phyloP scores from a whole-genome alignment of 2,113 vertebrate genomes.

The Eonycteris spelaea region DNA sequence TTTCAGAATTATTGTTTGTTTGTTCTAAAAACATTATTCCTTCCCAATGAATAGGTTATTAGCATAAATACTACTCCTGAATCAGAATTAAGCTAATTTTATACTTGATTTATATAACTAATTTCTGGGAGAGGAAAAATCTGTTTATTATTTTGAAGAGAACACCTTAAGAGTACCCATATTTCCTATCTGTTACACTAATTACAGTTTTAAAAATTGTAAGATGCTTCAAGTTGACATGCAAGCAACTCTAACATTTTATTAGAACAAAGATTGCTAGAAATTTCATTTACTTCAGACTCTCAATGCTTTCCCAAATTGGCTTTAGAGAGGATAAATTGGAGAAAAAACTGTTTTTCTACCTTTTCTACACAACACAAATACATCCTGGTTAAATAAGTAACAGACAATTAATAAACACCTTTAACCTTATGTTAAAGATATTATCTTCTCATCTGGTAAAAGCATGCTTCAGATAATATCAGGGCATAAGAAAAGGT shows the following conservation, averaged over 20 bases:
- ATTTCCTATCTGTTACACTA: constrained; percentile 47
- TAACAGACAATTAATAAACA: background rate
- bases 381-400: background rate
- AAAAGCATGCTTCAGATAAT: background rate
- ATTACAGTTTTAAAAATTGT: constrained; percentile 61
- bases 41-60: constrained; percentile 55
- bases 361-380: background rate
- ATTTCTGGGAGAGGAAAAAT: constrained; percentile 48
- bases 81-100: constrained; percentile 61
- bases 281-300: background rate
- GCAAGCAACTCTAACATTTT: constrained; percentile 71
- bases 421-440: background rate
- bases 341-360: background rate
- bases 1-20: constrained; percentile 17
- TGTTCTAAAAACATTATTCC: background rate
- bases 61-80: constrained; percentile 36
- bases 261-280: constrained; percentile 60
- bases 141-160: constrained; percentile 51
- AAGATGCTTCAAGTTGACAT: constrained; percentile 72
- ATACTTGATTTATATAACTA: constrained; percentile 69
- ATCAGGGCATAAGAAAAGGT: background rate
- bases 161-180: constrained; percentile 53
- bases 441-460: background rate
- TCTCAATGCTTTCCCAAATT: background rate
- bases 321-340: background rate